Base-by-base conservation (phyloP, 1,140 invertebrate species). In the Drosophila repleta region DNA sequence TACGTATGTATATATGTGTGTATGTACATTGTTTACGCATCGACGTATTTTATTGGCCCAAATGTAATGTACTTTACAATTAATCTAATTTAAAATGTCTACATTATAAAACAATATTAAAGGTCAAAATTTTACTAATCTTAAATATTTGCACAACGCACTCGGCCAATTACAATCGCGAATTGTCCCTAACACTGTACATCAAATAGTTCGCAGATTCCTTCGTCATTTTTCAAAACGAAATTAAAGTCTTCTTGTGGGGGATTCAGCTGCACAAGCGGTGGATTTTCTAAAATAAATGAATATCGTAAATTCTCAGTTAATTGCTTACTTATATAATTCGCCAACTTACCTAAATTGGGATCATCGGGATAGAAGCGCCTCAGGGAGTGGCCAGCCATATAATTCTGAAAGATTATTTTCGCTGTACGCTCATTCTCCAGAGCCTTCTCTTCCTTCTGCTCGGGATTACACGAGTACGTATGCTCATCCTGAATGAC, bases 341-440 rank as follows among this genome's bases (percentile, higher is more conserved):
- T 32, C 8, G 6, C 7, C 26, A 1, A 18, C 0, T 17, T 61
- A 91, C 90, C 90, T 84, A 90, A 65, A 75, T 90, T 77, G 11
- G 90, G 90, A 74, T 91, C 90, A 78, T 91, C 90, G 13, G 90
- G 90, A 63, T 79, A 91, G 32, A 90, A 91, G 37, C 90, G 69
- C 7, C 87, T 70, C 18, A 91, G 53, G 20, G 90, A 91, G 43
- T 91, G 88, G 0, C 88, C 83, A 6, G 84, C 43, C 57, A 72
- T 67, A 32, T 79, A 90, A 43, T 90, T 91, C 51, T 90, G 81
- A 57, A 91, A 91, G 46, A 91, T 80, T 35, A 91, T 88, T 62
- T 90, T 84, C 2, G 90, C 90, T 2, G 90, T 91, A 21, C 91
- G 61, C 21, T 91, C 78, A 73, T 87, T 87, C 29, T 91, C 90